phyloP scores from a whole-genome alignment of 2,113 vertebrate species.

The Plecturocebus donacophilus region DNA sequence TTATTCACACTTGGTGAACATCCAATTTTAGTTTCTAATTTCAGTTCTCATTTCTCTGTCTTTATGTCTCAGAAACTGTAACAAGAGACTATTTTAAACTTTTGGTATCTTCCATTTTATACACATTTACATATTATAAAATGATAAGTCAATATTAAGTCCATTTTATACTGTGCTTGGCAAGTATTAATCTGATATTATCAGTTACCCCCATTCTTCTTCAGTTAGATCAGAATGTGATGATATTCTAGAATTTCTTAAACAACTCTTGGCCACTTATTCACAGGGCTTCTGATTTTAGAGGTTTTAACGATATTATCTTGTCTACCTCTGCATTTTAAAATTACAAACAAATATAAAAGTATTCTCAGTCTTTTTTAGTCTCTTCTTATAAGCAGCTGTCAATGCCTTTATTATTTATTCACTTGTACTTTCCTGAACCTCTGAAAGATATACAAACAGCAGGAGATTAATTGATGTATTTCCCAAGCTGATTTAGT shows the following conservation, averaged over 20 bases:
- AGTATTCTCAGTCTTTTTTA: neutral
- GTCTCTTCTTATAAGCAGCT: neutral
- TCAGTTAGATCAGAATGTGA: neutral
- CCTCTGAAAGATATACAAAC: neutral
- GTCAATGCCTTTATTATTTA: neutral
- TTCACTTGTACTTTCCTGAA: neutral
- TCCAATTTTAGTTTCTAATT: conserved; percentile 67
- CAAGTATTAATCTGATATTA: conserved; percentile 40
- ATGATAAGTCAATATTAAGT: conserved; percentile 11
- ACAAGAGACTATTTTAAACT: conserved; percentile 68
- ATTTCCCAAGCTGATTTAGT: conserved; percentile 10
- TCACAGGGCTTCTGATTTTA: neutral
- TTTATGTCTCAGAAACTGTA: conserved; percentile 67
- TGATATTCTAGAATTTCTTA: neutral
- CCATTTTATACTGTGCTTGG: neutral
- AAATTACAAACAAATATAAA: conserved; percentile 29
- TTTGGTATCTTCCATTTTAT: neutral
- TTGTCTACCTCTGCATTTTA: neutral
- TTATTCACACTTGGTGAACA: conserved; percentile 50
- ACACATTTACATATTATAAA: neutral
- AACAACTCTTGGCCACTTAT: neutral
- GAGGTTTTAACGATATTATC: neutral
- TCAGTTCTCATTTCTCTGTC: conserved; percentile 53
- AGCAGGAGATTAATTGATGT: neutral
- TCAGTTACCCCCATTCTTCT: neutral